Conservation (phyloP, 1,140 invertebrate species). For the Ceratitis capitata region DNA sequence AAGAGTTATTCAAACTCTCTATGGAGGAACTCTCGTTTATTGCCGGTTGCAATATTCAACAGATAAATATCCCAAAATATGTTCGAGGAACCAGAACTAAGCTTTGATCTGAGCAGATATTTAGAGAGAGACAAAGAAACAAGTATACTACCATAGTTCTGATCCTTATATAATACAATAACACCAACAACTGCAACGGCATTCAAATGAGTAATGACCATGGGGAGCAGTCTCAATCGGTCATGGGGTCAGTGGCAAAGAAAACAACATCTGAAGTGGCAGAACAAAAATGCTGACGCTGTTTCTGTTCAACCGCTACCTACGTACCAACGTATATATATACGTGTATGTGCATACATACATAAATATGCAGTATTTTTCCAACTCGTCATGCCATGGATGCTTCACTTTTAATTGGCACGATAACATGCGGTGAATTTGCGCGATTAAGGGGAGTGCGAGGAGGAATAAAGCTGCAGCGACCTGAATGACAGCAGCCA, state of each 20-base stretch:
- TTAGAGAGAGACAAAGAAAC: too few species aligned
- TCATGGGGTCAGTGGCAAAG: neutral
- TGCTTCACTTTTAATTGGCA: slow-evolving; percentile 14
- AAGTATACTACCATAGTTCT: too few species aligned
- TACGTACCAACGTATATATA: neutral
- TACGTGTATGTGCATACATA: neutral
- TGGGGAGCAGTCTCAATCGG: slow-evolving; percentile 28
- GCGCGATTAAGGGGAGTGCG: slow-evolving; percentile 14
- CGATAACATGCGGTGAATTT: neutral
- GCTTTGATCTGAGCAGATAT: too few species aligned
- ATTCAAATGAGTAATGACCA: neutral
- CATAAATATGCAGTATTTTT: neutral
- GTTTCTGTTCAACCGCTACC: too few species aligned
- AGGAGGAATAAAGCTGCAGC: neutral
- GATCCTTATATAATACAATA: too few species aligned
- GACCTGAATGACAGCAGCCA: neutral
- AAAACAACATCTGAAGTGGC: neutral
- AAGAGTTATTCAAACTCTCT: too few species aligned
- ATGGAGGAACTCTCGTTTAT: too few species aligned
- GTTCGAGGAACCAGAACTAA: too few species aligned
- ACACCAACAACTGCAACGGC: neutral
- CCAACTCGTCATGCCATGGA: neutral
- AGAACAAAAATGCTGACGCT: neutral
- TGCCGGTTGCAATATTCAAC: too few species aligned
- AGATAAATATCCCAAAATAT: too few species aligned